Percentiles rank a stretch among this genome's conserved stretches.
These are phyloP conservation scores for Arctia plantaginis DNA, from an alignment of 2,888 invertebrate species.

Conservation along the genomic window DNA sequence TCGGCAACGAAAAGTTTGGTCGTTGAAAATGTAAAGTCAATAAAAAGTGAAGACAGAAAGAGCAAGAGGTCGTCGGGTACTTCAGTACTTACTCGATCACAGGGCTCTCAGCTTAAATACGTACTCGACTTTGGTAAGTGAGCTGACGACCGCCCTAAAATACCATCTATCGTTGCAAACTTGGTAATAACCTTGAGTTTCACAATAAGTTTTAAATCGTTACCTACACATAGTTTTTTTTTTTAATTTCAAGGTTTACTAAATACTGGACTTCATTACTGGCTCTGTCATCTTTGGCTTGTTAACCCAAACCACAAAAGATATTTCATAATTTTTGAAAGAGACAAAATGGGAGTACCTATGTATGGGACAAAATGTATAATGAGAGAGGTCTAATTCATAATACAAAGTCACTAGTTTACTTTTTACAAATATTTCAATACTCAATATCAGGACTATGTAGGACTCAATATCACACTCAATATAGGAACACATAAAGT, in stretches of 20 bases:
- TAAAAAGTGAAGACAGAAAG: conserved; percentile 52
- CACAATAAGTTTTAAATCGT: not conserved
- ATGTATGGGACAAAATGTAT: no score
- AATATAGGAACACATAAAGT: not conserved
- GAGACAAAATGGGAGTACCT: no score
- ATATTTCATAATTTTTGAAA: not conserved
- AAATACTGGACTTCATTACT: not conserved
- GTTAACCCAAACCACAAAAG: not conserved
- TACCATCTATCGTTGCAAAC: not conserved
- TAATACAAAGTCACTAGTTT: not conserved
- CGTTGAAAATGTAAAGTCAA: conserved; percentile 37
- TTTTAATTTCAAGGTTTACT: not conserved
- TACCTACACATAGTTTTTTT: no score
- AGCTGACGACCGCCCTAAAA: not conserved
- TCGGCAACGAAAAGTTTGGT: conserved; percentile 49
- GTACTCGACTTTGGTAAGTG: conserved; percentile 73
- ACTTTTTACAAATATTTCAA: not conserved
- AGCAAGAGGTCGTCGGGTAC: conserved; percentile 61
- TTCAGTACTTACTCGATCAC: conserved; percentile 58
- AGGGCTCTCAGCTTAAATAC: conserved; percentile 74
- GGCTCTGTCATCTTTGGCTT: not conserved
- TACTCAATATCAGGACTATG: no score
- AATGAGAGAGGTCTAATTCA: not conserved
- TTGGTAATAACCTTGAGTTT: not conserved
- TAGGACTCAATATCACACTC: not conserved